Evolutionary conservation across 2,113 vertebrate genomes (phyloP), one percentile per base, ranked within the genome.

Genomic region (Baryphthengus martii): DNA sequence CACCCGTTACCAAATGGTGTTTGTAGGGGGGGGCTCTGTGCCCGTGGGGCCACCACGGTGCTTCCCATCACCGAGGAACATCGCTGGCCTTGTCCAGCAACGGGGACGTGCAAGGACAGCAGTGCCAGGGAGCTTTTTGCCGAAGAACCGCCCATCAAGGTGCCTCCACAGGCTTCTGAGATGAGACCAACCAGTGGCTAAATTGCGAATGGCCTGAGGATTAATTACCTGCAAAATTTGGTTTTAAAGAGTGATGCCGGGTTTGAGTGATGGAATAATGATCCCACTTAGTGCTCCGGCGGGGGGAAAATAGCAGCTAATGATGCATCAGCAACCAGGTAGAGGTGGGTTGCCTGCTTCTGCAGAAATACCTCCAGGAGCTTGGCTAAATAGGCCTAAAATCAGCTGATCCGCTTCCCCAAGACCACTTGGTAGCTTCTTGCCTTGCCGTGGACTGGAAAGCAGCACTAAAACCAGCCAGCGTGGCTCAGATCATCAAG

Each of bases 61-160:
- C 37, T 80, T 28, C 61, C 19, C 16, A 1, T 19, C 49, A 18
- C 47, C 8, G 1, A 47, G 31, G 33, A 76, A 5, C 1, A 1
- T 42, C 21, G 10, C 35, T 5, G 1, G 35, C 3, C 0, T 5
- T 19, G 52, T 25, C 80, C 4, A 2, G 39, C 47, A 9, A 29
- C 2, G 5, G 1, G 3, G 47, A 53, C 37, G 21, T 9, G 17
- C 42, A 5, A n/a, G 52, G 31, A 14, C 39, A 28, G 24, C 6
- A 3, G 25, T 12, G 28, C 33, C 2, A 1, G 10, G 18, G 29
- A 26, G 53, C 1, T 61, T 67, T 67, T 29, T 47, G 31, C 61
- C 2, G 3, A 62, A 35, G 76, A 87, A 70, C 42, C 2, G 2
- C 17, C 19, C 31, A 14, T 65, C 15, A 4, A 31, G 37, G 61